These are phyloP conservation scores for Hypselothyrea guttata DNA, from an alignment of 2,888 invertebrate genomes.

Conservation along the genomic window DNA sequence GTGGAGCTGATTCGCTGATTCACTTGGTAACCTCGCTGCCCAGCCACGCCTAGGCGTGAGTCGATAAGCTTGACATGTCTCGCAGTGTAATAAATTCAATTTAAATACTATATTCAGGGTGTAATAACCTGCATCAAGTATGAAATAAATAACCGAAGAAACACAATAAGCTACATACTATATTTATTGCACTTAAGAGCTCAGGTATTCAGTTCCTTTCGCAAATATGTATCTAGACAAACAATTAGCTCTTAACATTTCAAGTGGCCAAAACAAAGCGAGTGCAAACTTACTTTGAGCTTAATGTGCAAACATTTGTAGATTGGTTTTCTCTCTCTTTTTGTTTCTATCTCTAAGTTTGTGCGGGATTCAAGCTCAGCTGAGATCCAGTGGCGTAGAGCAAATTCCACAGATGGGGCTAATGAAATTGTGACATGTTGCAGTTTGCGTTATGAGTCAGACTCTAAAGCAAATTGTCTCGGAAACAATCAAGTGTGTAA, in stretches of 20 bases:
- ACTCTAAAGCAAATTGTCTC: too few species aligned
- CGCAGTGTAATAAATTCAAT: slow-evolving; percentile 18
- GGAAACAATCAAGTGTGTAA: too few species aligned
- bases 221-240: slow-evolving; percentile 56
- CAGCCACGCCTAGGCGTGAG: slow-evolving; percentile 52
- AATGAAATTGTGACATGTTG: too few species aligned
- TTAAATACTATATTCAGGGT: slow-evolving; percentile 6
- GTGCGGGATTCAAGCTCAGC: too few species aligned
- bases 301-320: slow-evolving; percentile 69
- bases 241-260: slow-evolving; percentile 73
- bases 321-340: too few species aligned
- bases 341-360: not conserved
- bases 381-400: too few species aligned
- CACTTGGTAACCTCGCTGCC: slow-evolving; percentile 10
- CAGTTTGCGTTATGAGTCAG: too few species aligned
- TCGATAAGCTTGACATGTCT: slow-evolving; percentile 62
- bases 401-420: too few species aligned
- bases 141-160: slow-evolving; percentile 26
- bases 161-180: slow-evolving; percentile 36
- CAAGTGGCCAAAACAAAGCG: slow-evolving; percentile 42
- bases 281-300: slow-evolving; percentile 37
- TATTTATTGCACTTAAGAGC: slow-evolving; percentile 27
- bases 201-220: slow-evolving; percentile 45
- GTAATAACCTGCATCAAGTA: slow-evolving; percentile 69
- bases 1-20: not conserved